These are phyloP conservation scores for Glomeris marginata DNA, from an alignment of 2,888 invertebrate species.

Conservation along the genomic window DNA sequence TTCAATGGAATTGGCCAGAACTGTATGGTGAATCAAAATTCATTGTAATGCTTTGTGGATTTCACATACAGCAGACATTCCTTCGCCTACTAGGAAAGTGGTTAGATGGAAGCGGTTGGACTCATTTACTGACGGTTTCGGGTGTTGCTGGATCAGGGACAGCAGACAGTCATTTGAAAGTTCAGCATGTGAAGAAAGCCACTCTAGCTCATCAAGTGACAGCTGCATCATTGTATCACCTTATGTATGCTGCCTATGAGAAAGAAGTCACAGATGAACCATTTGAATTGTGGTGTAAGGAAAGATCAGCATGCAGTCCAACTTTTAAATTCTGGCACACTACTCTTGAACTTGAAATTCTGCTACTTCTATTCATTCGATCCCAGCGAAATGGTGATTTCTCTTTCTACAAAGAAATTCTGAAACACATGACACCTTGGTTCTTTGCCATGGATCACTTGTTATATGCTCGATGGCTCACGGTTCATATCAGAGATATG, in stretches of 20 bases:
- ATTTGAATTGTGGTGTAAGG: neutral
- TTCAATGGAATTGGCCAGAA: conserved; percentile 23
- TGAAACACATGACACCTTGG: neutral
- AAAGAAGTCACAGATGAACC: too few species aligned
- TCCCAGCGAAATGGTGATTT: neutral
- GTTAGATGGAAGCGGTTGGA: conserved; percentile 22
- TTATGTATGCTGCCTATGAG: conserved; percentile 7
- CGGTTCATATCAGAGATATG: conserved; percentile 15
- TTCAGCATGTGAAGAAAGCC: neutral
- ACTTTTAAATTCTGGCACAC: neutral
- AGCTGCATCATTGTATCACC: conserved; percentile 12
- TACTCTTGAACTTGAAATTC: neutral
- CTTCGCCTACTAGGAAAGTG: conserved; percentile 19
- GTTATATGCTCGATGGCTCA: conserved; percentile 16
- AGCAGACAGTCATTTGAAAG: conserved; percentile 17
- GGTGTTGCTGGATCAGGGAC: conserved; percentile 19
- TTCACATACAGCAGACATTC: conserved; percentile 23
- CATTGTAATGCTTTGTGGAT: conserved; percentile 23
- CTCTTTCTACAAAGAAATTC: neutral
- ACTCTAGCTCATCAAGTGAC: conserved; percentile 17
- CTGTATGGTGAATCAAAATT: conserved; percentile 20
- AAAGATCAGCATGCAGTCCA: neutral
- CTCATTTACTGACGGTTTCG: conserved; percentile 17
- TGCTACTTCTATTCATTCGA: neutral
- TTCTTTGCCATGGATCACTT: conserved; percentile 15